A percentile compares a stretch with the other conserved stretches of the same genome.
These are phyloP conservation scores for Monochamus saltuarius DNA, from an alignment of 1,140 invertebrate species.

Conservation along the genomic window DNA sequence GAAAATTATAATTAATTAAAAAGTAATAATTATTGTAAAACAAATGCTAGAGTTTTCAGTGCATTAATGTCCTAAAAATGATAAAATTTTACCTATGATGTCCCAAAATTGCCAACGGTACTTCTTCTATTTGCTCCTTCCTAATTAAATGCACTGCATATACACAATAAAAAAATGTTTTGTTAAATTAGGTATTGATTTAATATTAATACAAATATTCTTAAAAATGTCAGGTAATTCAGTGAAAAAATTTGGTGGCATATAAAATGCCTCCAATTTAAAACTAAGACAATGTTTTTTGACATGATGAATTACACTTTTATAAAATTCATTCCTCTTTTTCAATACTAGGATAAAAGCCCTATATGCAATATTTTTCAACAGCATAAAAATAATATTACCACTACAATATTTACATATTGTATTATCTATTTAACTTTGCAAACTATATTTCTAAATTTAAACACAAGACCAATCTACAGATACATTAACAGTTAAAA, in stretches of 20 bases:
- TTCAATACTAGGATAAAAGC: constrained; percentile 24
- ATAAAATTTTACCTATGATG: too few species aligned
- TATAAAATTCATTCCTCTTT: constrained; percentile 15
- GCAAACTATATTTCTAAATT: constrained; percentile 8
- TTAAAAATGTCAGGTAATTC: background rate
- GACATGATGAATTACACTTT: constrained; percentile 5
- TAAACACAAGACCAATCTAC: too few species aligned
- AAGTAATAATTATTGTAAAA: too few species aligned
- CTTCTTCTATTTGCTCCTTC: too few species aligned
- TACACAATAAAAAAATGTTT: background rate
- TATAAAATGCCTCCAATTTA: background rate
- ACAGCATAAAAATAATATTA: constrained; percentile 2
- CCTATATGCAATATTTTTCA: constrained; percentile 14
- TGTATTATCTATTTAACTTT: constrained; percentile 4
- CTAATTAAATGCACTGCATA: too few species aligned
- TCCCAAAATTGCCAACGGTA: too few species aligned
- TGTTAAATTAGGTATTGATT: constrained; percentile 10
- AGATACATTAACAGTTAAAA: too few species aligned
- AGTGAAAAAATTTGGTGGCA: background rate
- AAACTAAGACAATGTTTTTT: background rate
- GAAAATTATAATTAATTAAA: too few species aligned
- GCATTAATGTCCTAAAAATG: too few species aligned
- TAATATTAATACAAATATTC: constrained; percentile 1
- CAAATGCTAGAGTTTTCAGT: too few species aligned
- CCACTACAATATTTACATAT: background rate